Evolutionary conservation across 2,888 invertebrate species (phyloP), one percentile per base, ranked within the genome.

Genomic region (Tinea trinotella): DNA sequence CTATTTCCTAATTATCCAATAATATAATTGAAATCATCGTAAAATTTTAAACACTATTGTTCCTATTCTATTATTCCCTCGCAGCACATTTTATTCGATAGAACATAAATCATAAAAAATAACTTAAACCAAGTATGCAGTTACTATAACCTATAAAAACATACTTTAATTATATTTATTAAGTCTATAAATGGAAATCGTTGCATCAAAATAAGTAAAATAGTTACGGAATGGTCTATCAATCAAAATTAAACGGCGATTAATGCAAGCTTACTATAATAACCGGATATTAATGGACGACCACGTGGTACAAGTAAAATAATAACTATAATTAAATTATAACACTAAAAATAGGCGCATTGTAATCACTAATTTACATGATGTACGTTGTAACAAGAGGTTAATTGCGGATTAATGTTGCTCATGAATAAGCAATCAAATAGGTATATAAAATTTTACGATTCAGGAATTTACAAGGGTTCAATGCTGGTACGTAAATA

Each of bases 221-320:
- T 66, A 13, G n/a, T 63, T 65, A 65, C 58, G 61, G 66, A 64
- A 63, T 59, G 59, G 66, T 69, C 71, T 67, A 78, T 79, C 76
- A 71, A 78, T 78, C 77, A 78, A 75, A 61, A 75, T 78, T 77
- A 76, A 72, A 68, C 68, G 64, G 64, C 71, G 68, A 75, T 78
- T 76, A 76, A 69, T 64, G 68, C 61, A 59, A 63, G 64, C 58
- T 59, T 59, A 59, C 59, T 68, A 61, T 70, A 73, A 73, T 67
- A 64, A 63, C 70, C 70, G 74, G 74, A 73, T 73, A 77, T 76
- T 74, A 76, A 71, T 69, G 59, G 59, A 46, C 67, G 60, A 59
- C 59, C 59, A 66, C 65, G 64, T 61, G 67, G 60, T 66, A 64
- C 2, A 24, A 30, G 30, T 30, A 30, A 13, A 40, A 40, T 40